Base-by-base conservation (phyloP, 2,113 vertebrate species). In the Amia ocellicauda region DNA sequence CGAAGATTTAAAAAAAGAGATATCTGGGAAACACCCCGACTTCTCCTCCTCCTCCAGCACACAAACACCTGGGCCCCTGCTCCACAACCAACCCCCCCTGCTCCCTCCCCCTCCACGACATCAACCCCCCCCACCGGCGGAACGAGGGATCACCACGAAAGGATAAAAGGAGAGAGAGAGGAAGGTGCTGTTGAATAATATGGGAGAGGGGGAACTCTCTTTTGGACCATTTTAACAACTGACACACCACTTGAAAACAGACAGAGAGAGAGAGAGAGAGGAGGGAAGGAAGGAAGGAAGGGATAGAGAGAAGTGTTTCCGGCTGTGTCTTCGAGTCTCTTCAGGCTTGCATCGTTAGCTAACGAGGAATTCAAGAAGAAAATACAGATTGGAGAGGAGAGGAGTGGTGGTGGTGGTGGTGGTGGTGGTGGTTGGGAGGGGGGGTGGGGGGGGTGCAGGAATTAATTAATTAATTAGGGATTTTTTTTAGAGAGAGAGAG, bases 81-180 rank as follows among this genome's bases (percentile, higher is more conserved):
- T n/a, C n/a, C n/a, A n/a, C n/a, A n/a, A n/a, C n/a, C n/a, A n/a
- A n/a, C n/a, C 83, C 76, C 69, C 51, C 42, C 49, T 22, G 23
- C 51, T 52, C 50, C 27, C 13, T 42, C 52, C 13, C 20, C 53
- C 8, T 27, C 23, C 41, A 43, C 40, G n/a, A 20, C 43, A n/a
- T 17, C 2, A 36, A 77, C 76, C 78, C 76, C 73, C 74, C 60
- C 70, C 80, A 81, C 73, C 70, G 51, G 43, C 70, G 80, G 80
- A 81, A 69, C 58, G 49, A 74, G 72, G 59, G 76, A 83, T 81
- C 81, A 83, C 80, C 67, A 69, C 79, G 80, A 82, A 58, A 29
- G 43, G 53, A 77, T 72, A 72, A 70, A 63, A 79, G 80, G 82
- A 74, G 69, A 59, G 74, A 66, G 62, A 16, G n/a, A 41, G 9